Percentiles rank a stretch among this genome's conserved stretches.
Conservation (phyloP, 2,888 invertebrate species). For the Melitaea athalia region DNA sequence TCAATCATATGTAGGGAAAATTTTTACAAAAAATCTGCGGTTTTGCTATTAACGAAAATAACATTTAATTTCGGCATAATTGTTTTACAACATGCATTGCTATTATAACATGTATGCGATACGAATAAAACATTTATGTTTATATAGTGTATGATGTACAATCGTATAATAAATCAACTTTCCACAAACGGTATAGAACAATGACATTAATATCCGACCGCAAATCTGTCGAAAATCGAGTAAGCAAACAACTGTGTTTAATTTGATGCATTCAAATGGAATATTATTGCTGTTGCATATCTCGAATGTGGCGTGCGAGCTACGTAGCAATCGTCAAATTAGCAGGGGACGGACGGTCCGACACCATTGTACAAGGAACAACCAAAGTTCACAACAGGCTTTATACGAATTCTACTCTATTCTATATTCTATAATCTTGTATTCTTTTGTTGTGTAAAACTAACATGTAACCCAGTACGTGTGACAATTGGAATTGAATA, state of each 20-base stretch:
- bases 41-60: no score
- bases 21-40: neutral
- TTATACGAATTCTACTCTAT: neutral
- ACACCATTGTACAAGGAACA: constrained; percentile 5
- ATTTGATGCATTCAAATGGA: constrained; percentile 30
- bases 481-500: no score
- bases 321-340: constrained; percentile 32
- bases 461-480: no score
- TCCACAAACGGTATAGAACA: constrained; percentile 1
- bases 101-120: no score
- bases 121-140: no score
- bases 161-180: neutral
- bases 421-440: no score
- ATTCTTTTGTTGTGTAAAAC: no score
- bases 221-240: constrained; percentile 27
- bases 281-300: constrained; percentile 28
- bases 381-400: constrained; percentile 3
- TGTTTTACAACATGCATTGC: no score
- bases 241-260: constrained; percentile 28
- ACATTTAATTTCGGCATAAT: no score
- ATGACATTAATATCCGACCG: constrained; percentile 16
- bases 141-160: no score
- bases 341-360: constrained; percentile 24
- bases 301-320: constrained; percentile 16
- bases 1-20: neutral